Conservation (phyloP, 2,113 vertebrate species). For the Polypterus bichir region DNA sequence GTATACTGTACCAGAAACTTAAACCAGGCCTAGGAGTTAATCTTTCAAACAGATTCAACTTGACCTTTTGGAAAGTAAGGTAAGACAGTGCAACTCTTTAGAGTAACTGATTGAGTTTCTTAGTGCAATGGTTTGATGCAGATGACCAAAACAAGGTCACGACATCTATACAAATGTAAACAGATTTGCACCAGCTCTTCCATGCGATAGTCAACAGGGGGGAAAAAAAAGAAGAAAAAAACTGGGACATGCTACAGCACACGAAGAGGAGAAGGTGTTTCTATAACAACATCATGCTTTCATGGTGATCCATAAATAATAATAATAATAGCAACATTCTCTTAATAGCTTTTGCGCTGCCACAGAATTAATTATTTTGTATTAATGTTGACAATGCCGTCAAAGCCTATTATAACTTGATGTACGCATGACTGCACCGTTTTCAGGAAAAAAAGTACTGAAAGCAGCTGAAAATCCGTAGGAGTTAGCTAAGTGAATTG, state of each 20-base stretch:
- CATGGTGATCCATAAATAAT: background rate
- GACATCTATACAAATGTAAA: slow-evolving; percentile 7
- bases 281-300: background rate
- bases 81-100: slow-evolving; percentile 1
- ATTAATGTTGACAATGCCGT: background rate
- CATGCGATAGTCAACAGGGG: background rate
- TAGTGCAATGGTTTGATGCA: slow-evolving; percentile 6
- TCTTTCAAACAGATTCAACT: background rate
- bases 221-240: too few relatives aligned
- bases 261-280: background rate
- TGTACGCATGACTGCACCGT: slow-evolving; percentile 1
- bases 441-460: too few relatives aligned
- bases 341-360: background rate
- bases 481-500: too few relatives aligned
- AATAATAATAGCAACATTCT: background rate
- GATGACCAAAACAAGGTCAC: slow-evolving; percentile 6
- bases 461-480: too few relatives aligned
- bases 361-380: background rate
- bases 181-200: slow-evolving; percentile 1
- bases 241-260: too few relatives aligned
- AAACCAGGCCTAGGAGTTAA: background rate
- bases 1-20: background rate
- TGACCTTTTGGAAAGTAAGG: background rate
- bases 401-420: background rate
- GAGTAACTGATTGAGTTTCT: background rate